phyloP scores from a whole-genome alignment of 2,888 invertebrate species.

The Agonopterix alstromeriana region DNA sequence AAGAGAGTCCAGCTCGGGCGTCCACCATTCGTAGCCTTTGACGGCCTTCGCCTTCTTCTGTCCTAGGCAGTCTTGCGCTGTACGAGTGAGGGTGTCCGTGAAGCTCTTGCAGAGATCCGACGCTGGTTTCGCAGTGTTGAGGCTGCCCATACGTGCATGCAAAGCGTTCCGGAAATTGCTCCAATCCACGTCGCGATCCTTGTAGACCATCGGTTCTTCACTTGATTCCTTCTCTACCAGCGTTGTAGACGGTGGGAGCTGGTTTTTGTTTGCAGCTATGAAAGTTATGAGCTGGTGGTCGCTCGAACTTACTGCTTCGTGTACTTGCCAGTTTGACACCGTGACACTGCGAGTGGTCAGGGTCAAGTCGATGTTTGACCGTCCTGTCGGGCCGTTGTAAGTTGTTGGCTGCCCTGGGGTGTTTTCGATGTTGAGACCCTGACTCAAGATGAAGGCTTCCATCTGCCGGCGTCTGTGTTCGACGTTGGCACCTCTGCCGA shows the following conservation, averaged over 20 bases:
- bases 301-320: conserved; percentile 9
- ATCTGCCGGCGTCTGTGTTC: conserved; percentile 6
- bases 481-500: conserved; percentile 10
- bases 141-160: not conserved
- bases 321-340: conserved; percentile 11
- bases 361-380: conserved; percentile 22
- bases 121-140: not conserved
- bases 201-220: not conserved
- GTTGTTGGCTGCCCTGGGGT: conserved; percentile 10
- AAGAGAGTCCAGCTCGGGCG: not conserved
- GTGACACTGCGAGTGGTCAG: conserved; percentile 3
- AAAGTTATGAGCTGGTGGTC: conserved; percentile 17
- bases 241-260: not conserved
- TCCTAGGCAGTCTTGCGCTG: not conserved
- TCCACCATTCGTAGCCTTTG: not conserved
- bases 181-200: not conserved
- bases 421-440: conserved; percentile 9
- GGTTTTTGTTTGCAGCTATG: not conserved
- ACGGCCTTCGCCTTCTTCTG: not conserved
- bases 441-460: conserved; percentile 11
- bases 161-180: not conserved
- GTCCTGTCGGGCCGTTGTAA: conserved; percentile 10
- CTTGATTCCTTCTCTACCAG: not conserved
- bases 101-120: not conserved
- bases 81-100: not conserved